Conservation (phyloP, 2,797 vertebrate genomes). For the Rallus crepitans region DNA sequence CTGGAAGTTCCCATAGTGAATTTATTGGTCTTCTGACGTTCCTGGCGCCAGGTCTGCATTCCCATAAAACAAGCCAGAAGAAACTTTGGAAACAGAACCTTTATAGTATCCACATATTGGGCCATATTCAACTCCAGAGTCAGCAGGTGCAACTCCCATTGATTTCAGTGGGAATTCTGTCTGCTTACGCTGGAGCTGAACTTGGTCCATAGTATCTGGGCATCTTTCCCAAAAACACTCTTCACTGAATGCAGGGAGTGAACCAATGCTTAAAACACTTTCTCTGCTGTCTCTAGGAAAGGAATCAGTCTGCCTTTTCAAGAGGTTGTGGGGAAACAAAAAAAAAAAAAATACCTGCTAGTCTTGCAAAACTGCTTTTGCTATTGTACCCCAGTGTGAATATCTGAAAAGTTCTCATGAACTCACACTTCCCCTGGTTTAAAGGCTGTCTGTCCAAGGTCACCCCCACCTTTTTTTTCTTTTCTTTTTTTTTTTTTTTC, state of each 20-base stretch:
- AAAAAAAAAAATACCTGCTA: constrained; percentile 47
- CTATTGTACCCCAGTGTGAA: neutral
- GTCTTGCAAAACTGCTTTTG: neutral
- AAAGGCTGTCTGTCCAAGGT: neutral
- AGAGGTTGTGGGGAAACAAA: neutral
- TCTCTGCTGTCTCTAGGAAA: constrained; percentile 26
- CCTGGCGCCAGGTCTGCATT: constrained; percentile 63
- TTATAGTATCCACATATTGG: constrained; percentile 45
- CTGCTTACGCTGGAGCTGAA: constrained; percentile 53
- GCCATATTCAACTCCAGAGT: constrained; percentile 56
- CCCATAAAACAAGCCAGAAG: constrained; percentile 65
- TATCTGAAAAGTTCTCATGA: neutral
- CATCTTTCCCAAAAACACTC: constrained; percentile 47
- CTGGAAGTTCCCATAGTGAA: constrained; percentile 65
- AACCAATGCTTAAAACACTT: constrained; percentile 42
- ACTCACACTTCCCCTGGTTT: neutral
- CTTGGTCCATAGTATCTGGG: constrained; percentile 52
- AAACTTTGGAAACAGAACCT: constrained; percentile 66
- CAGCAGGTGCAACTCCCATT: constrained; percentile 67
- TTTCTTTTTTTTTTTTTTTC: neutral
- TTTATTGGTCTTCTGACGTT: constrained; percentile 53
- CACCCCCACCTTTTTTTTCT: neutral
- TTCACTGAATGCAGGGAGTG: constrained; percentile 47
- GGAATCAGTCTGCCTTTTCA: constrained; percentile 45
- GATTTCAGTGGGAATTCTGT: constrained; percentile 64